A percentile compares a stretch with the other conserved stretches of the same genome.
phyloP scores from a whole-genome alignment of 2,888 invertebrate species.

The Calameuta filiformis region DNA sequence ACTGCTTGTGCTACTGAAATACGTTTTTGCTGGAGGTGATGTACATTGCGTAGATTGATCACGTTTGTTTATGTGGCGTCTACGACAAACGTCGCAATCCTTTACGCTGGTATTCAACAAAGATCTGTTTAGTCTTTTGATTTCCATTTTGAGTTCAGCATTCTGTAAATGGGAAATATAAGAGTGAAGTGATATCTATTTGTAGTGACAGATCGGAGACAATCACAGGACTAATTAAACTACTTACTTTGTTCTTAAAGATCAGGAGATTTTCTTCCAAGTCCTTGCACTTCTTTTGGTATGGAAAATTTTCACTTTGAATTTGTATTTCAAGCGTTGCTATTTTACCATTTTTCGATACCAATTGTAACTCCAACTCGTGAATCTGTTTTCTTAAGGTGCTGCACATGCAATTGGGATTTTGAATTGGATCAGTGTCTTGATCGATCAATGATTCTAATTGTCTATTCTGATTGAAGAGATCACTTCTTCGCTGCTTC shows the following conservation, averaged over 20 bases:
- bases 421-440: background rate
- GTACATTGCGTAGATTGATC: conserved; percentile 48
- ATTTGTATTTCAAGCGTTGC: conserved; percentile 53
- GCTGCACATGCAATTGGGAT: conserved; percentile 2
- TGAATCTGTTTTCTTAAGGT: conserved; percentile 39
- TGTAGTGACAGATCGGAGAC: background rate
- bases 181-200: background rate
- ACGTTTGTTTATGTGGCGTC: conserved; percentile 39
- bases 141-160: conserved; percentile 34
- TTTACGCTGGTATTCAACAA: conserved; percentile 33
- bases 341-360: conserved; percentile 50
- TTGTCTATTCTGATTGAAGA: conserved; percentile 45
- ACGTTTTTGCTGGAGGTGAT: conserved; percentile 30
- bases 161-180: conserved; percentile 28
- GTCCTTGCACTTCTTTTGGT: conserved; percentile 52
- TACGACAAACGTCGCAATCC: conserved; percentile 48
- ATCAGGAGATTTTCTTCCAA: conserved; percentile 43
- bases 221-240: background rate
- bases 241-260: conserved; percentile 42
- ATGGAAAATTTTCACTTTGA: conserved; percentile 50
- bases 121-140: conserved; percentile 37
- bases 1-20: conserved; percentile 40
- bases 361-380: conserved; percentile 50
- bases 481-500: conserved; percentile 40
- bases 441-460: conserved; percentile 28